Conservation (phyloP, 1,140 invertebrate species). For the Drosophila punjabiensis region DNA sequence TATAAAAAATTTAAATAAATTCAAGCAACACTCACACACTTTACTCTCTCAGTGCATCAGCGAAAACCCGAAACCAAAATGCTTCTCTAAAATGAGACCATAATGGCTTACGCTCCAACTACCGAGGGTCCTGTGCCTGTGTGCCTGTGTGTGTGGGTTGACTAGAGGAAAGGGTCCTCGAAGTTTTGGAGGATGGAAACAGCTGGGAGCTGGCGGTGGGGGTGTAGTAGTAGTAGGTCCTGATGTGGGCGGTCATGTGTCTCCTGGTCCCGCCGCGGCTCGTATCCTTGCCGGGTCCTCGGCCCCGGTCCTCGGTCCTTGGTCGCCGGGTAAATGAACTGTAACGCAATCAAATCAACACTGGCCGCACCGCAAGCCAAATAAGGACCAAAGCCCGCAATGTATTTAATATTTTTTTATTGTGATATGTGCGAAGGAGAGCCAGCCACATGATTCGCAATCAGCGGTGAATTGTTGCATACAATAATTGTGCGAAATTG, state of each 20-base stretch:
- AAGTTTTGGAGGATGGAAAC: neutral
- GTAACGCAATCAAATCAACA: conserved; percentile 83
- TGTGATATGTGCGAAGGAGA: conserved; percentile 42
- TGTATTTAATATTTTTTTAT: conserved; percentile 77
- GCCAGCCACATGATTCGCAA: conserved; percentile 51
- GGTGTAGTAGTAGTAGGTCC: neutral
- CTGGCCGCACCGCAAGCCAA: conserved; percentile 51
- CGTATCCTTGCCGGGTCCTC: conserved; percentile 5
- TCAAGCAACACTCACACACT: neutral
- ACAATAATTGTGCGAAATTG: conserved; percentile 41
- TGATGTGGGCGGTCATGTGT: conserved; percentile 27
- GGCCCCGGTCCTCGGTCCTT: neutral
- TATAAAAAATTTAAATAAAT: neutral
- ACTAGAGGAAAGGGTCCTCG: neutral
- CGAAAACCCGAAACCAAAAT: conserved; percentile 48
- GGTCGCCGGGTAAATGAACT: conserved; percentile 79
- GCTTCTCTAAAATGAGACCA: conserved; percentile 63
- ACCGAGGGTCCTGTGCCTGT: conserved; percentile 8
- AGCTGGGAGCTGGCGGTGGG: neutral
- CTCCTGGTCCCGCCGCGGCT: conserved; percentile 4
- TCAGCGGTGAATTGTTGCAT: conserved; percentile 58
- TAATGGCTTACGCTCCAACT: conserved; percentile 58
- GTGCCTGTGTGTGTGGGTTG: neutral
- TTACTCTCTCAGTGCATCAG: conserved; percentile 9
- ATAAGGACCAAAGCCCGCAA: conserved; percentile 42